Evolutionary conservation across 2,888 invertebrate species (phyloP), one percentile per base, ranked within the genome.

Genomic region (Ornithoptera alexandrae): DNA sequence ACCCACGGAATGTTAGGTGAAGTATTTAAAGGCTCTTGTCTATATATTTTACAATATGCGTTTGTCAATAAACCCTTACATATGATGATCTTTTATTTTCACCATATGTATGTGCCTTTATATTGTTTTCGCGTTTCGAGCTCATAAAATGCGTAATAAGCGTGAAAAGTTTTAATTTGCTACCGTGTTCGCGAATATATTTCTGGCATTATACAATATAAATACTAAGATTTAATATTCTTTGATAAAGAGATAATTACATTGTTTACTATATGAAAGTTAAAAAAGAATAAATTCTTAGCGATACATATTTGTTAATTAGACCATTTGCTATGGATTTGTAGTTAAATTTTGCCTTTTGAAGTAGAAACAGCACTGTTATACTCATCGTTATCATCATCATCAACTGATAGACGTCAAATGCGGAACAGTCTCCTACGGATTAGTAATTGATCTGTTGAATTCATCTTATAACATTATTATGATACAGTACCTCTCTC

Each of bases 401-500:
- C 46, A 46, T 46, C 46, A 42, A 12, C 1, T 15, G 12, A 46
- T 46, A 30, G 5, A 12, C 12, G 46, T 46, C 46, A 12, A 46
- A 1, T 46, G 46, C 46, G 1, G 46, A 3, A 46, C 46, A 46
- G 15, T 2, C 30, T 30, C 30, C 30, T 30, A 30, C 30, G 30
- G 5, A 3, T 30, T 5, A 30, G 5, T 30, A 30, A 30, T 3
- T 30, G 30, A 30, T 30, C 30, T 46, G 46, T 46, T 46, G 15
- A 46, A 46, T 46, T 46, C 15, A 46, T 4, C 15, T 30, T 30
- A 30, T 4, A 46, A 12, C 12, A 46, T 20, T 15, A 42, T 53
- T 53, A 56, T 20, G 8, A 20, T 8, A 8, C 62, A 79, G 81
- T 88, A 95, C 96, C 90, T 95, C 93, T 83, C 92, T 94, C 20